A percentile compares a stretch with the other conserved stretches of the same genome.
Evolutionary conservation across 2,113 vertebrate genomes (phyloP).

Genomic region (Cettia cetti): DNA sequence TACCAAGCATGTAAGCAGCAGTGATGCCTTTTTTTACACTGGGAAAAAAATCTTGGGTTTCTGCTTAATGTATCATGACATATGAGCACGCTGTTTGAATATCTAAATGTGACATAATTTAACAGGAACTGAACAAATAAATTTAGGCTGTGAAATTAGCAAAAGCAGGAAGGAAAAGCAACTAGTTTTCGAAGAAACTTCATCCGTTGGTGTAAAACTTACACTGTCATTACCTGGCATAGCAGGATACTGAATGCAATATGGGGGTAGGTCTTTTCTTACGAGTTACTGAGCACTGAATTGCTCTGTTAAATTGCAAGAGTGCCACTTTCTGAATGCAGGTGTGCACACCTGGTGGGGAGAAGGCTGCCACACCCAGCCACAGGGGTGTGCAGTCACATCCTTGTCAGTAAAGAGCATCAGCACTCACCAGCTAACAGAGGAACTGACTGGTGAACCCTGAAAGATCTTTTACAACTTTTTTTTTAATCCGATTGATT

Average conservation of each 20-base stretch:
- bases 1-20: neutral
- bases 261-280: neutral
- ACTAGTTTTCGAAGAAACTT: neutral
- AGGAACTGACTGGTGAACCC: neutral
- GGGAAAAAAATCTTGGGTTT: neutral
- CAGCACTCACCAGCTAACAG: neutral
- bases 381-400: neutral
- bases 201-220: neutral
- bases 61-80: neutral
- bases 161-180: neutral
- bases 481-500: neutral
- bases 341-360: neutral
- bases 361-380: rapidly evolving
- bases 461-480: neutral
- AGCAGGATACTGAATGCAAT: neutral
- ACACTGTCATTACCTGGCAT: neutral
- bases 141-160: neutral
- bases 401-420: neutral
- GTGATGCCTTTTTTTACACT: neutral
- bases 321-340: neutral
- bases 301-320: neutral
- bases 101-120: neutral
- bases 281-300: neutral
- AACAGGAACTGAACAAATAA: neutral
- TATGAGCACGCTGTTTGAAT: neutral